Evolutionary conservation across 2,888 invertebrate genomes (phyloP), one percentile per base, ranked within the genome.

Genomic region (Drosophila neotestacea): DNA sequence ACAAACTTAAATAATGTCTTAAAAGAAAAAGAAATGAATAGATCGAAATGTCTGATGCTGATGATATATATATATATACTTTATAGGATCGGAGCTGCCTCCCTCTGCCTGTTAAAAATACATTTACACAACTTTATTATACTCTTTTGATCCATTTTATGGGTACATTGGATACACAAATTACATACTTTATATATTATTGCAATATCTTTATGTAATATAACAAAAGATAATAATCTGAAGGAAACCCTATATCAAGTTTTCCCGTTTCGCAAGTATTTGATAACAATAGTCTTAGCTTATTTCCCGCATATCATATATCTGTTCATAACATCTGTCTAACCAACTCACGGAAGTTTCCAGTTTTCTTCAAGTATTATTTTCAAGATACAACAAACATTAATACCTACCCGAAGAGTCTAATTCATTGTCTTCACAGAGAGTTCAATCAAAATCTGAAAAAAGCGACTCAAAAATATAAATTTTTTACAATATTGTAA

Each of bases 401-500:
- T 3, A 16, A 7, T 9, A n/a, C 54, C 32, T 27, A 52, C 2
- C 28, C 38, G 6, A 22, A 6, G 27, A 27, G 44, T 44, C 27
- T 39, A n/a, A 27, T 56, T 27, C 55, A 44, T 32, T 54, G n/a
- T 44, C 55, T 44, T 46, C 42, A 64, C 10, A 52, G 28, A 38
- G 59, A 77, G 47, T 65, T 73, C 39, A 77, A 74, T 62, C 58
- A 77, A 74, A 73, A 77, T 51, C 38, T 36, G 11, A 48, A 59
- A 52, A 34, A 44, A 52, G 32, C n/a, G 16, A 52, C 48, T 51
- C 38, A n/a, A 52, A 36, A 41, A 32, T 38, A 44, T 36, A 27
- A 9, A 28, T 38, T 44, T 73, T 60, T 54, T 36, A 34, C 52
- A 48, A 27, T 13, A 48, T 16, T 16, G 46, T 58, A 28, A 77